Conservation (phyloP, 64 coral and sea anemone genomes). For the Montipora foliosa region DNA sequence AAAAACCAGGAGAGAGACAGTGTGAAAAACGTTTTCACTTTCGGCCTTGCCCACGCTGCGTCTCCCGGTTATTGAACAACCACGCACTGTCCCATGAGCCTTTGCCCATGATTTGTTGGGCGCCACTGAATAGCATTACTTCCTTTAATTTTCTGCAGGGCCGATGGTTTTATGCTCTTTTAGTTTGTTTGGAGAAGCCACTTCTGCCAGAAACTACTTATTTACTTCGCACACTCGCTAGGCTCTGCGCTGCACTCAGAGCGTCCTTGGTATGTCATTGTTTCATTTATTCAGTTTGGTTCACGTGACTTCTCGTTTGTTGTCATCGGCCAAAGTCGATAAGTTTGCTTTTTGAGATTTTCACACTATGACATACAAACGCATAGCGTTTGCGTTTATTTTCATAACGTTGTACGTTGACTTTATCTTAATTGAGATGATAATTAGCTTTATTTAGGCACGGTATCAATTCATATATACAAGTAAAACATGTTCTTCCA, state of each 20-base stretch:
- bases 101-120: not conserved
- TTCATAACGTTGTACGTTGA: too few species aligned
- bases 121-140: not conserved
- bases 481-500: too few species aligned
- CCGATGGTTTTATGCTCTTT: constrained; percentile 86
- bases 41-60: too few species aligned
- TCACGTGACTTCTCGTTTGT: not conserved
- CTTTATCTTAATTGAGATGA: too few species aligned
- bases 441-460: too few species aligned
- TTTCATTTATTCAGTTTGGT: not conserved
- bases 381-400: too few species aligned
- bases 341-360: too few species aligned
- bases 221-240: constrained; percentile 75
- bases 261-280: constrained; percentile 62
- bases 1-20: too few species aligned
- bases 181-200: constrained; percentile 89
- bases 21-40: too few species aligned
- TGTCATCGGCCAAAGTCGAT: not conserved
- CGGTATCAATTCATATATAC: too few species aligned
- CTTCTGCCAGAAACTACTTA: constrained; percentile 71
- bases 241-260: constrained; percentile 70
- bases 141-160: constrained; percentile 57
- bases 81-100: not conserved
- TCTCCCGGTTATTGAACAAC: too few species aligned
- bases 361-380: too few species aligned